A percentile compares a stretch with the other conserved stretches of the same genome.
These are phyloP conservation scores for Suillia variegata DNA, from an alignment of 2,888 invertebrate genomes.

Conservation along the genomic window DNA sequence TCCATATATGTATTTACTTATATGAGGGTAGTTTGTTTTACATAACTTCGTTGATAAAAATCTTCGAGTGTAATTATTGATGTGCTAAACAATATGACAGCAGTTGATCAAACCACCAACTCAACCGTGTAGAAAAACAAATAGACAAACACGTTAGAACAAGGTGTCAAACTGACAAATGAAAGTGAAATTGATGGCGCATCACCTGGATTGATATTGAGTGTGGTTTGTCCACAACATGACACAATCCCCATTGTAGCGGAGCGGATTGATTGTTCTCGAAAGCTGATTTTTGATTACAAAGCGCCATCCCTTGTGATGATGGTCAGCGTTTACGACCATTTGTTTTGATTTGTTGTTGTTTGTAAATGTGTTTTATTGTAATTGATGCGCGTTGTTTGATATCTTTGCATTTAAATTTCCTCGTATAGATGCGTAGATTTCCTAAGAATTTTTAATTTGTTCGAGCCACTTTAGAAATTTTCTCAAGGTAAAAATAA, in stretches of 20 bases:
- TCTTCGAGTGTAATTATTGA: neutral
- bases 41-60: neutral
- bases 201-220: conserved; percentile 25
- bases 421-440: neutral
- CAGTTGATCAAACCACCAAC: neutral
- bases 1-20: neutral
- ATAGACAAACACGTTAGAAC: conserved; percentile 22
- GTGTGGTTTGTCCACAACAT: neutral
- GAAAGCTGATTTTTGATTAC: neutral
- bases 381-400: neutral
- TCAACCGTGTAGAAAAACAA: neutral
- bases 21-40: conserved; percentile 1
- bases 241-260: conserved; percentile 22
- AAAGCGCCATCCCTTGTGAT: no score
- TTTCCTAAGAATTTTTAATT: neutral
- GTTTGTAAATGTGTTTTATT: neutral
- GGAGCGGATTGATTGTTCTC: conserved; percentile 48
- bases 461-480: neutral
- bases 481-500: neutral
- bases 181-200: conserved; percentile 49
- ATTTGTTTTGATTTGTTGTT: neutral
- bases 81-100: neutral
- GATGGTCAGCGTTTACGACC: neutral
- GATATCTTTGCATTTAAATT: neutral
- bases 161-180: conserved; percentile 56